Percentiles rank a stretch among this genome's conserved stretches.
Conservation (phyloP, 1,140 invertebrate species). For the Dendroctonus ponderosae region DNA sequence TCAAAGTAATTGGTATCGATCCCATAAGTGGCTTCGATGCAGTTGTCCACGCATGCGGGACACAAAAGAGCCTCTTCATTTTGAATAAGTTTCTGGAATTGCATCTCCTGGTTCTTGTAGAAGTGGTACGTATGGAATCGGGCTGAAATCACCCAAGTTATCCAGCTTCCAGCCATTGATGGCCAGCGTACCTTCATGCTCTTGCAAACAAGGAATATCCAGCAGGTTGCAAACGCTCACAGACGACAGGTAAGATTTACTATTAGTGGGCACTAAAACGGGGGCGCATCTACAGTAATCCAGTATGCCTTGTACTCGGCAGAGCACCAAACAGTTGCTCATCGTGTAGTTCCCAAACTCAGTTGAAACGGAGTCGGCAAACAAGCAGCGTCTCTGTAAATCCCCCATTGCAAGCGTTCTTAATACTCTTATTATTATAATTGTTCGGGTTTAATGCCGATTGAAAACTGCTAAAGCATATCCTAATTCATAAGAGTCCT, state of each 20-base stretch:
- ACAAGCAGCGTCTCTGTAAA: constrained; percentile 56
- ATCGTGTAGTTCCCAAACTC: constrained; percentile 55
- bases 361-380: constrained; percentile 51
- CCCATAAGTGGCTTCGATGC: constrained; percentile 4
- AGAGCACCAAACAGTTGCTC: constrained; percentile 59
- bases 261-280: constrained; percentile 46
- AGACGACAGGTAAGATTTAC: constrained; percentile 10
- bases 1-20: constrained; percentile 12
- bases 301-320: constrained; percentile 53
- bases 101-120: not conserved
- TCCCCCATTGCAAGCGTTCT: not conserved
- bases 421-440: not conserved
- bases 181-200: constrained; percentile 42
- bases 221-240: constrained; percentile 47
- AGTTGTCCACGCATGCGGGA: constrained; percentile 3
- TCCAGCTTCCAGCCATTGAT: not conserved
- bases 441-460: too few species aligned
- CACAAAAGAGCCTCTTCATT: constrained; percentile 2
- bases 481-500: too few species aligned
- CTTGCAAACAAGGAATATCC: constrained; percentile 53
- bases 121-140: too few species aligned
- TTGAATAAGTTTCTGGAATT: not conserved
- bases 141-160: too few species aligned
- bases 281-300: constrained; percentile 57
- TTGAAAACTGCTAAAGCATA: too few species aligned